Evolutionary conservation across 2,888 invertebrate species (phyloP).

Genomic region (Thereva nobilitata): DNA sequence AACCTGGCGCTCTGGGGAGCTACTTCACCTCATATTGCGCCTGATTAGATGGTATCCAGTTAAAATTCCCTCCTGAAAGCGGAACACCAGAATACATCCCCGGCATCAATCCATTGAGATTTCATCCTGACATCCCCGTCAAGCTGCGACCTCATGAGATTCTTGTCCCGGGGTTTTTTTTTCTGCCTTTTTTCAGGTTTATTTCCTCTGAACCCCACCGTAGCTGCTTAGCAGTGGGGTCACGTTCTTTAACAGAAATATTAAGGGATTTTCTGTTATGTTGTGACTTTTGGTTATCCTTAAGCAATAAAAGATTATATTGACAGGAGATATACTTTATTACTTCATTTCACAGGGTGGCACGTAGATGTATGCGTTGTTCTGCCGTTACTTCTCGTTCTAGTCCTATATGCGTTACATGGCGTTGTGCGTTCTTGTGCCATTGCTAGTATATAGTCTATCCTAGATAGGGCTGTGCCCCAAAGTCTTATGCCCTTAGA

Average conservation of each 20-base stretch:
- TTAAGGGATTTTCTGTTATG: slow-evolving; percentile 43
- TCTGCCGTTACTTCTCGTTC: neutral
- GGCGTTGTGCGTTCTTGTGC: neutral
- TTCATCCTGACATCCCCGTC: slow-evolving; percentile 21
- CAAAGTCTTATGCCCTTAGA: no score
- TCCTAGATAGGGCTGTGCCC: no score
- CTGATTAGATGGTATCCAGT: slow-evolving; percentile 26
- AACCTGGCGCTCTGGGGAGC: neutral
- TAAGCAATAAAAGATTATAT: slow-evolving; percentile 43
- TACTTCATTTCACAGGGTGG: slow-evolving; percentile 40
- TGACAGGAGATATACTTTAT: slow-evolving; percentile 42
- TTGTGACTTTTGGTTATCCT: slow-evolving; percentile 42
- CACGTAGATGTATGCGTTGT: slow-evolving; percentile 19
- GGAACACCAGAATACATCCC: neutral
- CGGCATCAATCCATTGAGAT: slow-evolving; percentile 26
- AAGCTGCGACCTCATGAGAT: slow-evolving; percentile 17
- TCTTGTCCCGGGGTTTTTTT: neutral
- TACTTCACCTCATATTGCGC: slow-evolving; percentile 2
- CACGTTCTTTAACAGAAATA: slow-evolving; percentile 42
- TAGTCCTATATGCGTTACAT: neutral
- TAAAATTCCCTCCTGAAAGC: slow-evolving; percentile 18
- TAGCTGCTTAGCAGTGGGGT: slow-evolving; percentile 26
- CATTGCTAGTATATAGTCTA: neutral
- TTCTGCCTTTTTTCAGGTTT: slow-evolving; percentile 21
- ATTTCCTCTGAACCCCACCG: slow-evolving; percentile 23